These are phyloP conservation scores for human DNA, from an alignment of 2,113 vertebrate species.

Conservation along the genomic window DNA sequence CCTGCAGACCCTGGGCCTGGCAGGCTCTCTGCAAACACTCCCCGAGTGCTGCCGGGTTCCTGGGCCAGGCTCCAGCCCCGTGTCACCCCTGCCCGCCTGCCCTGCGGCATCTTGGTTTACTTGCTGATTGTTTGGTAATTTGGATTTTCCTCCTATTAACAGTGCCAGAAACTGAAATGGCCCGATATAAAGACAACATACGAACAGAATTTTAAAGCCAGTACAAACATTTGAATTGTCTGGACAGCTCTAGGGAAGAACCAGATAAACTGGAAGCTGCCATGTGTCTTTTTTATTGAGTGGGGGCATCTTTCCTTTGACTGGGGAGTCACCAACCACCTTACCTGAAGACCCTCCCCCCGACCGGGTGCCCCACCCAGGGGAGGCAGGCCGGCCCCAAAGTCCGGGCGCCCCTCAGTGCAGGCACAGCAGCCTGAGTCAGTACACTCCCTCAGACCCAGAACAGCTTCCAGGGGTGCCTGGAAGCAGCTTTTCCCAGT, in stretches of 20 bases:
- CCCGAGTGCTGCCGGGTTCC: neutral
- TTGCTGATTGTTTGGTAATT: neutral
- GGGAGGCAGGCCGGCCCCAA: neutral
- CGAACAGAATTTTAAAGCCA: conserved; percentile 49
- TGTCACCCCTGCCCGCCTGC: neutral
- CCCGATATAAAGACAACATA: conserved; percentile 58
- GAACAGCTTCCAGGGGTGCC: neutral
- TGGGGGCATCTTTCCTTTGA: neutral
- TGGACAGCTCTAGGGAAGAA: conserved; percentile 53
- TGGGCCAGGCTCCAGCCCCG: neutral
- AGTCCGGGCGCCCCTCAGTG: rapidly evolving
- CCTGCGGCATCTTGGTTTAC: neutral
- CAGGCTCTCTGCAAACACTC: neutral
- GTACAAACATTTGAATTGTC: conserved; percentile 54
- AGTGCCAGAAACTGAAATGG: conserved; percentile 58
- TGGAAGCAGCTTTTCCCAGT: neutral
- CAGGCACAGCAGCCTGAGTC: neutral
- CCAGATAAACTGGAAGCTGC: conserved; percentile 42
- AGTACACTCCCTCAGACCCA: neutral
- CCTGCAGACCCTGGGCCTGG: neutral
- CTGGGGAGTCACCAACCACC: neutral
- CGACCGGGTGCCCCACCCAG: neutral
- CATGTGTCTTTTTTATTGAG: neutral
- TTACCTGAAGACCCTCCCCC: neutral
- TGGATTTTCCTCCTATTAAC: conserved; percentile 17